Conservation (phyloP, 2,888 invertebrate genomes). For the Xestobium rufovillosum region DNA sequence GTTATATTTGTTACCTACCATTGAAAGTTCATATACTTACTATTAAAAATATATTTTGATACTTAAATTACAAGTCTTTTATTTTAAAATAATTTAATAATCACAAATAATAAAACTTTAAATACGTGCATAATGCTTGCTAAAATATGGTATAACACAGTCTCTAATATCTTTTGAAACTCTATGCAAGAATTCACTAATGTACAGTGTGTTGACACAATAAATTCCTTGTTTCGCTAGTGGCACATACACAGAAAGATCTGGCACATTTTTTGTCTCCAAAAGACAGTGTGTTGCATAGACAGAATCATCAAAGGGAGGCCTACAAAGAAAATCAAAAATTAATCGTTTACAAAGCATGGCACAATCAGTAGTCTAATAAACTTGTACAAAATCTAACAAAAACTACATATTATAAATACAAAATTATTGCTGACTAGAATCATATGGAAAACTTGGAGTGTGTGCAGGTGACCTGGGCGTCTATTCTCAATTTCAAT, state of each 20-base stretch:
- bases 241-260: conserved; percentile 32
- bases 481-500: too few species aligned
- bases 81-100: conserved; percentile 1
- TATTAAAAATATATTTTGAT: too few species aligned
- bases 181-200: conserved; percentile 35
- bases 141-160: conserved; percentile 31
- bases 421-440: too few species aligned
- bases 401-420: too few species aligned
- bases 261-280: conserved; percentile 44
- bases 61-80: too few species aligned
- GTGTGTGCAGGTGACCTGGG: too few species aligned
- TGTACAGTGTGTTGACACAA: conserved; percentile 36
- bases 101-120: background rate
- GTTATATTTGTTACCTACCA: too few species aligned
- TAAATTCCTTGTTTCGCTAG: conserved; percentile 38
- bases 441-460: too few species aligned
- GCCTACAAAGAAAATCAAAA: conserved; percentile 41
- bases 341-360: too few species aligned
- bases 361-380: too few species aligned
- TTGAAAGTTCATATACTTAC: too few species aligned
- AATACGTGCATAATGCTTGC: conserved; percentile 27
- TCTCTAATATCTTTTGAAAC: conserved; percentile 32
- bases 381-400: too few species aligned
- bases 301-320: conserved; percentile 49
- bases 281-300: conserved; percentile 65